Evolutionary conservation across 1,140 invertebrate genomes (phyloP), one percentile per base, ranked within the genome.

Genomic region (Drosophila insularis): DNA sequence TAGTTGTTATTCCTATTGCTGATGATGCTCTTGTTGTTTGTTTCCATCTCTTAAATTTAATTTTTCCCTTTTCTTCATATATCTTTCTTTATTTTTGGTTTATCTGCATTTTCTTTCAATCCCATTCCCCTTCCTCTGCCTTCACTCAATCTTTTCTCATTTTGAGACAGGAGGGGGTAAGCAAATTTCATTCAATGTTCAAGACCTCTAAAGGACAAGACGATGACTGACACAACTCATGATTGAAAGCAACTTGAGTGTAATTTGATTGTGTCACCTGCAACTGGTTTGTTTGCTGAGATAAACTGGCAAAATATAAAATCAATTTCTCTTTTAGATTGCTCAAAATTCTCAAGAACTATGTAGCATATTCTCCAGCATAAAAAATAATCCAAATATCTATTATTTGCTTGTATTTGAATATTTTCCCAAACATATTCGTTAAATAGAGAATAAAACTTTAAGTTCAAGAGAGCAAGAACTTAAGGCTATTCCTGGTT

Each of bases 171-270:
- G 32, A 35, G 35, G 27, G 14, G 2, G 14, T 17, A 56, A 56
- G 17, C 54, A 56, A 56, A 56, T 56, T 56, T 56, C n/a, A 56
- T 56, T 56, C 54, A 35, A 56, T 56, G 35, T 56, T 5, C 54
- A 56, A 19, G 54, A 32, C 54, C 27, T 56, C 31, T 3, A 50
- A 50, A 8, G 21, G 43, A 50, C 43, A 50, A 50, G 43, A 19
- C 43, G 19, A 50, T 56, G 54, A 56, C 54, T 56, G 58, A 40
- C 58, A 60, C 32, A 60, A 19, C 19, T 39, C 58, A 39, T 39
- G 32, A 39, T 40, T 60, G 54, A 56, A 56, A 21, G 43, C 43
- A 50, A 50, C 43, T 50, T 50, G 43, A 50, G 43, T 50, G 43
- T 50, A 50, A 50, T 50, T 50, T 50, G 43, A 50, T 50, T 50